These are phyloP conservation scores for Diaperis boleti DNA, from an alignment of 2,888 invertebrate species.

Conservation along the genomic window DNA sequence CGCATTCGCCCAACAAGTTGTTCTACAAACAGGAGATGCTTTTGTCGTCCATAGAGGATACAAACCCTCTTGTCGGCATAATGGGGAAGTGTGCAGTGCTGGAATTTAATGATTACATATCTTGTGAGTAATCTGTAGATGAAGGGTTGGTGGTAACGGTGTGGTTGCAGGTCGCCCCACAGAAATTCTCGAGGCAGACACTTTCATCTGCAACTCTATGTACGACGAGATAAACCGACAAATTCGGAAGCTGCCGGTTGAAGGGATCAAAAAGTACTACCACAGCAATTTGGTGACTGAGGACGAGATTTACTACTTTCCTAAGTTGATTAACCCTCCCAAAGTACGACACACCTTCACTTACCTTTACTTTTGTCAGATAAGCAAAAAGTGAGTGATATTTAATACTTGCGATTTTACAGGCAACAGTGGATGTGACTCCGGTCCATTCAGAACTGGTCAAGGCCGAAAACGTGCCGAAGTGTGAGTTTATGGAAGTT, in stretches of 20 bases:
- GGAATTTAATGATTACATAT: slow-evolving; percentile 90
- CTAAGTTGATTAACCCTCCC: slow-evolving; percentile 74
- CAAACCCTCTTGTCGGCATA: slow-evolving; percentile 90
- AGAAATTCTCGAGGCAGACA: slow-evolving; percentile 91
- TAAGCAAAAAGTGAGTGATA: background rate
- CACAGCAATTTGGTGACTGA: slow-evolving; percentile 88
- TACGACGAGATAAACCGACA: slow-evolving; percentile 90
- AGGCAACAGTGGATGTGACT: slow-evolving; percentile 56
- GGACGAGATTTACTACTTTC: slow-evolving; percentile 91
- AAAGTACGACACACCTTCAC: slow-evolving; percentile 66
- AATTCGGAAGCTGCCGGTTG: slow-evolving; percentile 77
- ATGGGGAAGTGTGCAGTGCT: slow-evolving; percentile 93
- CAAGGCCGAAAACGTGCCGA: slow-evolving; percentile 52
- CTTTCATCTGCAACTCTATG: slow-evolving; percentile 92
- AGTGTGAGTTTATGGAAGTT: slow-evolving; percentile 59
- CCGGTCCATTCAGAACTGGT: slow-evolving; percentile 52
- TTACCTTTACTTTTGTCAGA: background rate
- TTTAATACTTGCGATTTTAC: too few relatives aligned
- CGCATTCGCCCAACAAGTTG: slow-evolving; percentile 80
- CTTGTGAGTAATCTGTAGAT: slow-evolving; percentile 77
- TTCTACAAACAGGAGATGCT: slow-evolving; percentile 96
- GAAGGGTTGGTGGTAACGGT: background rate
- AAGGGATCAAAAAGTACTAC: slow-evolving; percentile 84
- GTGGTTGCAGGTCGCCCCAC: slow-evolving; percentile 84
- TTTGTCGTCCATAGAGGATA: slow-evolving; percentile 90